Evolutionary conservation across 2,888 invertebrate species (phyloP).

Genomic region (Amphimallon solstitiale): DNA sequence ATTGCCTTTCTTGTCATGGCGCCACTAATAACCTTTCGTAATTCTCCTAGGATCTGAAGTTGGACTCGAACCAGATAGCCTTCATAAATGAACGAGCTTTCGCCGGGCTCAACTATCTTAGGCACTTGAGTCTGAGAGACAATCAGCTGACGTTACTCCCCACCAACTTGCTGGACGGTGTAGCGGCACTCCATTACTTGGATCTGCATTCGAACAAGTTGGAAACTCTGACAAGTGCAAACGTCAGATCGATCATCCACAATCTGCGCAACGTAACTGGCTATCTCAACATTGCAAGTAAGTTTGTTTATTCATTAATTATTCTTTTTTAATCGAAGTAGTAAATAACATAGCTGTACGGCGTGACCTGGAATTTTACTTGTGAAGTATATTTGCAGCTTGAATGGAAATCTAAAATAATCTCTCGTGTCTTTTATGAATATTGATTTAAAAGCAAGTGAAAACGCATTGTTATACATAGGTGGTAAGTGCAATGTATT

Average conservation of each 20-base stretch:
- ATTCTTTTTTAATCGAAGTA: not conserved
- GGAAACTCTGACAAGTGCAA: slow-evolving; percentile 80
- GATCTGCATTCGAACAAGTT: slow-evolving; percentile 82
- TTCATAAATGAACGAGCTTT: slow-evolving; percentile 82
- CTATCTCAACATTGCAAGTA: slow-evolving; percentile 82
- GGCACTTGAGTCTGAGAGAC: slow-evolving; percentile 77
- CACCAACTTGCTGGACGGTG: slow-evolving; percentile 77
- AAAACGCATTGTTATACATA: no score
- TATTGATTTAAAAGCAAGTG: no score
- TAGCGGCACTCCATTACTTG: slow-evolving; percentile 76
- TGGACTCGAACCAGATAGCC: slow-evolving; percentile 65
- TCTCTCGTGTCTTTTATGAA: no score
- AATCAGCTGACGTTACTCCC: slow-evolving; percentile 80
- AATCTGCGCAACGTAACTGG: slow-evolving; percentile 80
- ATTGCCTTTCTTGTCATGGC: not conserved
- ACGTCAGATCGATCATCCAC: slow-evolving; percentile 80
- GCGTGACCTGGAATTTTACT: no score
- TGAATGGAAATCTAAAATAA: no score
- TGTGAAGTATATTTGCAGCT: not conserved
- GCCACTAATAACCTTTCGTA: not conserved
- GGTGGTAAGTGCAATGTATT: no score
- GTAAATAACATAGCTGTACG: no score
- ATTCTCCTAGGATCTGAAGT: slow-evolving; percentile 54
- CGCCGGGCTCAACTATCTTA: slow-evolving; percentile 77
- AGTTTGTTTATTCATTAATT: slow-evolving; percentile 56